Percentiles rank a stretch among this genome's conserved stretches.
These are phyloP conservation scores for Diabrotica undecimpunctata DNA, from an alignment of 1,140 invertebrate genomes.

Conservation along the genomic window DNA sequence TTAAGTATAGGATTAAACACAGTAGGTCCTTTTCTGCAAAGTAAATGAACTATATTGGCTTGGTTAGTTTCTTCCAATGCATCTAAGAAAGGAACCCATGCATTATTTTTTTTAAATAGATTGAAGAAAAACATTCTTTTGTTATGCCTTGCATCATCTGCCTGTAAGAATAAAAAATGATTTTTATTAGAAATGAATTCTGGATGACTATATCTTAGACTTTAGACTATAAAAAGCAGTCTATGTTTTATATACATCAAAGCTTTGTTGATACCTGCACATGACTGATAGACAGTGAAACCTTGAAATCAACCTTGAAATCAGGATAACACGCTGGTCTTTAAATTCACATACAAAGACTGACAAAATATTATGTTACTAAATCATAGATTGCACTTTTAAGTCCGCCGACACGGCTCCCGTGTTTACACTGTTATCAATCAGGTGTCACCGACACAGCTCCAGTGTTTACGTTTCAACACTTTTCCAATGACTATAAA, in stretches of 20 bases:
- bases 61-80: conserved; percentile 22
- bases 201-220: neutral
- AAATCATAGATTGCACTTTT: neutral
- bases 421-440: too few species aligned
- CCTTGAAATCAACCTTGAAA: too few species aligned
- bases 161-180: conserved; percentile 1
- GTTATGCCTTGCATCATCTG: conserved; percentile 23
- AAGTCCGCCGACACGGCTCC: too few species aligned
- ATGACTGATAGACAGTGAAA: too few species aligned
- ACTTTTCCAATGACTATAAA: too few species aligned
- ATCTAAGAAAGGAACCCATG: conserved; percentile 15
- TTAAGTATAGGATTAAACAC: neutral
- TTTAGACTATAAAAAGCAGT: neutral
- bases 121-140: conserved; percentile 25
- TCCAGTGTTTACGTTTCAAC: too few species aligned
- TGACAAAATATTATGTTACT: too few species aligned
- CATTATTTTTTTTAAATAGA: conserved; percentile 21
- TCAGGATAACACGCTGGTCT: too few species aligned
- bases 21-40: neutral
- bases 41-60: conserved; percentile 15
- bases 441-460: too few species aligned
- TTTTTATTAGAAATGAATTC: neutral
- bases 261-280: too few species aligned
- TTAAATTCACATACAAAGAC: too few species aligned
- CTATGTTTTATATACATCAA: too few species aligned